Conservation (phyloP, 2,888 invertebrate genomes). For the Drosophila eohydei region DNA sequence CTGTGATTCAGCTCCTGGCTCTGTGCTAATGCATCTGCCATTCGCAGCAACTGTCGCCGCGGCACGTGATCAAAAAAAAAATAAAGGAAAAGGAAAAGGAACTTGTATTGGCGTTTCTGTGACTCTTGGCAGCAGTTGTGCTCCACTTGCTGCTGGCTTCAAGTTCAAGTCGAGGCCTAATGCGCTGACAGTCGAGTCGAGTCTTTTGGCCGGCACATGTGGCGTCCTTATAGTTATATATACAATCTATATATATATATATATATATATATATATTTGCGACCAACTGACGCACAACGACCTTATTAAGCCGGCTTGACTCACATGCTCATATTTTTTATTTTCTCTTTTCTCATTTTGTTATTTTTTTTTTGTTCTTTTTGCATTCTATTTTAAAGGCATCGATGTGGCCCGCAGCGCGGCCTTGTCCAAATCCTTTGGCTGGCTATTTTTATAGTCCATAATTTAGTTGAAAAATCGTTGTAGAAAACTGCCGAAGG, state of each 20-base stretch:
- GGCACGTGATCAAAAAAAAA: conserved; percentile 76
- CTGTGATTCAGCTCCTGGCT: background rate
- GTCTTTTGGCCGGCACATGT: conserved; percentile 31
- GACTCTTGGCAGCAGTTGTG: conserved; percentile 49
- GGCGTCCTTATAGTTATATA: conserved; percentile 4
- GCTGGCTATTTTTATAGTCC: conserved; percentile 45
- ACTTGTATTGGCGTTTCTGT: conserved; percentile 42
- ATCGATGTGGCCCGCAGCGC: conserved; percentile 13
- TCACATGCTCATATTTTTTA: conserved; percentile 20
- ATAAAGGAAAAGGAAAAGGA: conserved; percentile 3
- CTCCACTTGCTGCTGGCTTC: conserved; percentile 26
- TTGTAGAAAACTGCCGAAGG: conserved; percentile 46
- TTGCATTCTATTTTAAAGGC: conserved; percentile 41
- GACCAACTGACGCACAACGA: conserved; percentile 44
- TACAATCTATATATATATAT: conserved; percentile 11
- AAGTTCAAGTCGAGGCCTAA: conserved; percentile 43
- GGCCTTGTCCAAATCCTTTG: conserved; percentile 39
- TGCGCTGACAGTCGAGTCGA: conserved; percentile 31
- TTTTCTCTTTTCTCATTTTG: conserved; percentile 4
- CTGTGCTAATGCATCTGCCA: conserved; percentile 41
- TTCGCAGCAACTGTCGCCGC: conserved; percentile 75
- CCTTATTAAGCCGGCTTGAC: conserved; percentile 31
- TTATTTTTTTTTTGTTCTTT: conserved; percentile 7
- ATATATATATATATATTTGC: conserved; percentile 21
- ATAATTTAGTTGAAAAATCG: conserved; percentile 62